Conservation (phyloP, 1,140 invertebrate species). For the Drosophila pruinosa region DNA sequence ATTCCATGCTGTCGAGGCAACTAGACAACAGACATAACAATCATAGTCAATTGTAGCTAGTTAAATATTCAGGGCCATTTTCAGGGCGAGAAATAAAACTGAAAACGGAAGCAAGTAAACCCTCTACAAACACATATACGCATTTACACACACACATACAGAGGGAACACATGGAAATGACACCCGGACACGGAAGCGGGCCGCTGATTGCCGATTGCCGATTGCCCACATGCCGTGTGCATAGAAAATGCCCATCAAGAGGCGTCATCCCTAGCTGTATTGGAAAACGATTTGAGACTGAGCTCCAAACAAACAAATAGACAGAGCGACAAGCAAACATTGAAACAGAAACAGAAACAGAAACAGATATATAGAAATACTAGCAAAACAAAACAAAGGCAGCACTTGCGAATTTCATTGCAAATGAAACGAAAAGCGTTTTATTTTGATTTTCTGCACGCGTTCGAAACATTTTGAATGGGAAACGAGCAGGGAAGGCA, state of each 20-base stretch:
- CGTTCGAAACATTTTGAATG: slow-evolving; percentile 37
- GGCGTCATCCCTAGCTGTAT: slow-evolving; percentile 36
- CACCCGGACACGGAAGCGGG: slow-evolving; percentile 36
- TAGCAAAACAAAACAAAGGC: slow-evolving; percentile 39
- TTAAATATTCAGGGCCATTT: slow-evolving; percentile 68
- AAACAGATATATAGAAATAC: background rate
- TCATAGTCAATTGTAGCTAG: slow-evolving; percentile 73
- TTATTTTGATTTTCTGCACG: slow-evolving; percentile 78
- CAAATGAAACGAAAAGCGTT: slow-evolving; percentile 77
- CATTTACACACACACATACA: background rate
- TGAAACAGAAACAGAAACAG: slow-evolving; percentile 1
- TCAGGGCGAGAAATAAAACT: slow-evolving; percentile 67
- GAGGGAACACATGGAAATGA: slow-evolving; percentile 29
- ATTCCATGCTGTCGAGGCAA: slow-evolving; percentile 11
- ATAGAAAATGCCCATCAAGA: slow-evolving; percentile 51
- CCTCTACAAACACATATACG: background rate
- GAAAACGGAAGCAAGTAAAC: slow-evolving; percentile 49
- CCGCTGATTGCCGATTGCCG: slow-evolving; percentile 32
- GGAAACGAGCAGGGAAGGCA: slow-evolving; percentile 8
- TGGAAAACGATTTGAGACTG: slow-evolving; percentile 66
- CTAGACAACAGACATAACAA: slow-evolving; percentile 63
- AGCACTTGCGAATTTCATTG: slow-evolving; percentile 73
- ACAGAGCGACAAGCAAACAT: slow-evolving; percentile 14
- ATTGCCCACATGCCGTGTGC: slow-evolving; percentile 70
- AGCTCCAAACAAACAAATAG: slow-evolving; percentile 17